A percentile compares a stretch with the other conserved stretches of the same genome.
Evolutionary conservation across 2,113 vertebrate species (phyloP).

Genomic region (Perca schrenkii): DNA sequence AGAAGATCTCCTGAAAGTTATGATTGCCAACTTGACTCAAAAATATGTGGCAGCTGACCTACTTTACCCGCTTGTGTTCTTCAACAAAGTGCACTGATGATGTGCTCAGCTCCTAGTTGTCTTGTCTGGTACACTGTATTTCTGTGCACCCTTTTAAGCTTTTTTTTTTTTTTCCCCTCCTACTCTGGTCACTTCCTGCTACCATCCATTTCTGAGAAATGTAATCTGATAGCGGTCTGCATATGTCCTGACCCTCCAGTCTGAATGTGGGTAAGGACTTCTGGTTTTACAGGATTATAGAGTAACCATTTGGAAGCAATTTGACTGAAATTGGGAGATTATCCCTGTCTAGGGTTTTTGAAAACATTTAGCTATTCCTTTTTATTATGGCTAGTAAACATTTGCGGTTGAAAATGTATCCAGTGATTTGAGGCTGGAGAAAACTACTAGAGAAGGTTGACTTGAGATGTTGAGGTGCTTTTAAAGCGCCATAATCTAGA

Average conservation of each 20-base stretch:
- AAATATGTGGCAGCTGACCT: conserved; percentile 2
- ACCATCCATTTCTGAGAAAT: conserved; percentile 75
- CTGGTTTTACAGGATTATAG: conserved; percentile 73
- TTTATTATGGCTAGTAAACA: conserved; percentile 61
- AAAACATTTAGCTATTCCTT: conserved; percentile 56
- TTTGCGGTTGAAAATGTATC: conserved; percentile 44
- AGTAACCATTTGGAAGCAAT: conserved; percentile 71
- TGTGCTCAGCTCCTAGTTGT: conserved; percentile 16
- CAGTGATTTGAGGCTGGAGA: conserved; percentile 20
- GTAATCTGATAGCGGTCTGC: conserved; percentile 77
- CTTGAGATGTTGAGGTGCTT: not conserved
- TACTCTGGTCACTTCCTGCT: conserved; percentile 73
- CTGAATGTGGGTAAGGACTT: conserved; percentile 63
- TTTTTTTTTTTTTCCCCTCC: not conserved
- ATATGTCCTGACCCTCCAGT: conserved; percentile 63
- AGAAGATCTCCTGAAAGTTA: conserved; percentile 2
- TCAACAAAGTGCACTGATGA: not conserved
- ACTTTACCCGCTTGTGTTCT: not conserved
- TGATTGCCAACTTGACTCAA: not conserved
- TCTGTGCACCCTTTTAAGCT: conserved; percentile 48
- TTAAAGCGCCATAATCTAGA: not conserved
- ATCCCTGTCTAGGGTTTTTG: conserved; percentile 52
- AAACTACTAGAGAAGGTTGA: not conserved
- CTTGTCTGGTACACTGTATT: conserved; percentile 9
- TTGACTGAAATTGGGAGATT: conserved; percentile 66